Percentiles rank a stretch among this genome's conserved stretches.
Conservation (phyloP, 2,888 invertebrate species). For the Agriotes lineatus region DNA sequence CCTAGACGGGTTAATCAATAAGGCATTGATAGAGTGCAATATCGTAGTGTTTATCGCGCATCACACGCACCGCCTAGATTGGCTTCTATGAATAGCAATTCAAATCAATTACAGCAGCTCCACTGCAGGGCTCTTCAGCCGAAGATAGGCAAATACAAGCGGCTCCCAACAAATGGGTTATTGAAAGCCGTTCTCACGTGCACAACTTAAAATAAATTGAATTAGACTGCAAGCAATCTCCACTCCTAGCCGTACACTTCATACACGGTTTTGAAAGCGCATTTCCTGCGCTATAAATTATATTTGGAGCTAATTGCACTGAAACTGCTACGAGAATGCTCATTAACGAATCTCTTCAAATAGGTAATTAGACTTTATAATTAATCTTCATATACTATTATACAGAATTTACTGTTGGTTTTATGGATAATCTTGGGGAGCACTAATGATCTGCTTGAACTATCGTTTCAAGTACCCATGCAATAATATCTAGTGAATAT, state of each 20-base stretch:
- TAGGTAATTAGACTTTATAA: no score
- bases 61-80: slow-evolving; percentile 36
- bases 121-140: slow-evolving; percentile 26
- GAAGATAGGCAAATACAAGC: slow-evolving; percentile 38
- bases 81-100: slow-evolving; percentile 40
- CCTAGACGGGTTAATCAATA: slow-evolving; percentile 32
- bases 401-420: no score
- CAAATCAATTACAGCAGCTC: slow-evolving; percentile 40
- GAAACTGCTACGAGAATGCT: no score
- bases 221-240: slow-evolving; percentile 19
- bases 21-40: slow-evolving; percentile 36
- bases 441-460: no score
- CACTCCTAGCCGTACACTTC: not conserved
- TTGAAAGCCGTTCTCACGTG: slow-evolving; percentile 32
- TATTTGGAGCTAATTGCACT: not conserved
- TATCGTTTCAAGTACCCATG: no score
- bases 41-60: slow-evolving; percentile 38
- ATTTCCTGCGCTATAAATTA: slow-evolving; percentile 4
- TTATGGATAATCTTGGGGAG: no score
- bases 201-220: slow-evolving; percentile 30
- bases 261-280: slow-evolving; percentile 9
- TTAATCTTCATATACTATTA: no score
- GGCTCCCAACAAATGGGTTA: slow-evolving; percentile 28
- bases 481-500: no score
- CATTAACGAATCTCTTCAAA: no score